These are phyloP conservation scores for Hyla sarda DNA, from an alignment of 2,113 vertebrate genomes.

Conservation along the genomic window DNA sequence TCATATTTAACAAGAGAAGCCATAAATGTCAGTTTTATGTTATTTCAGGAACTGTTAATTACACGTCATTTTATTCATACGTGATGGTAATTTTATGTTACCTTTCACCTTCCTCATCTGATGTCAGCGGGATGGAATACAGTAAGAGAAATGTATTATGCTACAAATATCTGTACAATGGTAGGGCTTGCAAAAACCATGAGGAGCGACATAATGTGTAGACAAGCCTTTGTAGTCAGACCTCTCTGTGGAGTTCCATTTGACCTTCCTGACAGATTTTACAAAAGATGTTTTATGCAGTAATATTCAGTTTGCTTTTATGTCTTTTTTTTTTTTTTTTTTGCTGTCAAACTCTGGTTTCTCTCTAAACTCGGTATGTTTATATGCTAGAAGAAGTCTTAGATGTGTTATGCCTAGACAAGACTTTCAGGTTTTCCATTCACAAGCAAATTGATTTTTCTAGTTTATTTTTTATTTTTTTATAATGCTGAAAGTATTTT, in stretches of 20 bases:
- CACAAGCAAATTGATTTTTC: neutral
- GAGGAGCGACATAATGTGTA: neutral
- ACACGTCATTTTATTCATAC: neutral
- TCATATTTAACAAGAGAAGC: neutral
- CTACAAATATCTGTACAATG: neutral
- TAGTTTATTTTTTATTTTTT: neutral
- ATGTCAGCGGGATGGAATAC: neutral
- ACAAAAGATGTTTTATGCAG: conserved; percentile 47
- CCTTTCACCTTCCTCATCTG: neutral
- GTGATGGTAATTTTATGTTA: neutral
- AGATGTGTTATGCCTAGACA: conserved; percentile 22
- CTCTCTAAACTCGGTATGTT: neutral
- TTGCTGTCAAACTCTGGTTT: conserved; percentile 37
- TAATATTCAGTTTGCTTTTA: conserved; percentile 45
- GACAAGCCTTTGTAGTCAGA: neutral
- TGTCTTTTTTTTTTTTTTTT: conserved; percentile 4
- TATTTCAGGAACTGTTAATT: too few species aligned
- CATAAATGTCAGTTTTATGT: neutral
- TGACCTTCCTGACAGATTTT: conserved; percentile 40
- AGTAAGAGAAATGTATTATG: neutral
- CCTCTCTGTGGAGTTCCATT: conserved; percentile 11
- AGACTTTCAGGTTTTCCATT: neutral
- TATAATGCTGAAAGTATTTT: neutral
- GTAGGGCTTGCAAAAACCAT: neutral
- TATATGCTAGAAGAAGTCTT: neutral